phyloP scores from a whole-genome alignment of 2,888 invertebrate species.

The Nomada ferruginata region DNA sequence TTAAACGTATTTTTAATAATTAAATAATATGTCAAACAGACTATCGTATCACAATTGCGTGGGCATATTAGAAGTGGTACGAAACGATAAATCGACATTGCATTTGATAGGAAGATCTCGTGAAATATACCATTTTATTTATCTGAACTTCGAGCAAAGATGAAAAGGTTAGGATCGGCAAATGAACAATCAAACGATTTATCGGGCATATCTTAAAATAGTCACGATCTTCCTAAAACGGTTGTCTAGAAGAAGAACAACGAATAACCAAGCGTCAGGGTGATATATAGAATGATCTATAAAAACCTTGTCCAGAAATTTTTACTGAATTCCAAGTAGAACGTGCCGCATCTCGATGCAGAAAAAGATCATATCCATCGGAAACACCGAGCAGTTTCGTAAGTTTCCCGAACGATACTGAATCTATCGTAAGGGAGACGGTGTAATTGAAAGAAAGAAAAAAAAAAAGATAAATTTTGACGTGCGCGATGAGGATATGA shows the following conservation, averaged over 20 bases:
- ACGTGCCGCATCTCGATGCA: conserved; percentile 11
- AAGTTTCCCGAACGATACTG: not conserved
- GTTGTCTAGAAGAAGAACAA: conserved; percentile 23
- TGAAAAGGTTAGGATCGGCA: conserved; percentile 59
- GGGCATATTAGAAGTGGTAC: not conserved
- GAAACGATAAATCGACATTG: conserved; percentile 6
- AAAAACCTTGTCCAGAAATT: conserved; percentile 29
- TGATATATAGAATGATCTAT: conserved; percentile 34
- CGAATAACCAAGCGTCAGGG: conserved; percentile 38
- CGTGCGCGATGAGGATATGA: conserved; percentile 55
- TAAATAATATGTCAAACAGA: not conserved
- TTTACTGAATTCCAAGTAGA: conserved; percentile 28
- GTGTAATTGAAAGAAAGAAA: conserved; percentile 20
- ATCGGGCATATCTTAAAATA: conserved; percentile 45
- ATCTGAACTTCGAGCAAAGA: conserved; percentile 5
- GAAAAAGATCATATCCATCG: conserved; percentile 15
- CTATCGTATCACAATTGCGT: not conserved
- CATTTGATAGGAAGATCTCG: conserved; percentile 2
- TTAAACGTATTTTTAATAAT: not conserved
- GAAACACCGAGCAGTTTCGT: not conserved
- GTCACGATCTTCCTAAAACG: conserved; percentile 40
- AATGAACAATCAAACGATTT: conserved; percentile 33
- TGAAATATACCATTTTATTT: conserved; percentile 17
- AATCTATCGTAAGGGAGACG: conserved; percentile 3
- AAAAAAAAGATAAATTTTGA: conserved; percentile 56